Base-by-base conservation (phyloP, 92 coral and sea anemone genomes). In the Palythoa heliodiscus region DNA sequence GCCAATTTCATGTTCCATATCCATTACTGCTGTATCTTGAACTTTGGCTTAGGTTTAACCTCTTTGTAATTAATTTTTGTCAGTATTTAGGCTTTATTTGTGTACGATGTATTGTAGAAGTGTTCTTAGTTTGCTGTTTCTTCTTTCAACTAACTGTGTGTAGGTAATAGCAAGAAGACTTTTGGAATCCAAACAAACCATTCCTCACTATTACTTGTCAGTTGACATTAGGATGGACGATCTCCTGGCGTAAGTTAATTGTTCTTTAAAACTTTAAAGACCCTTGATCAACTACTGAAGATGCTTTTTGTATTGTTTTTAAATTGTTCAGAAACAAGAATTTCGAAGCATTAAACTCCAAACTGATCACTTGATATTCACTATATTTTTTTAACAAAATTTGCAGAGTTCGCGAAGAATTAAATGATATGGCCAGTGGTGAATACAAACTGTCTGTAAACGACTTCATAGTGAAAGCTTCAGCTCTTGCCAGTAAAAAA, bases 151-250 rank as follows among this genome's bases (percentile, higher is more conserved):
- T 47, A 66, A 53, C 38, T 53, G 10, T 29, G 66, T 78, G 14
- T 70, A 95, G 97, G 95, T 95, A 71, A 96, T 96, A 71, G 99
- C 99, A 17, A 96, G 78, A 75, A 76, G 99, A 70, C 91, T 96
- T 9, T 80, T 94, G 67, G 95, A 94, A 47, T 96, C 99, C 47
- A 96, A 96, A 79, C 99, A 94, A 86, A 96, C 98, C 4, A 94
- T 96, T 52, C 99, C 99, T 53, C 99, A 96, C 88, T 96, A 96
- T 78, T 96, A 96, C 77, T 73, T 96, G 82, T 96, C 99, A 12
- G 91, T 96, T 78, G 99, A 96, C 52, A 76, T 96, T 61, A 87
- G 73, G 77, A 89, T 96, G 97, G 99, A 96, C 83, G 97, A 96
- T 48, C 86, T 96, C 11, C 73, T 96, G 7, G 89, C 74, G 99